phyloP scores from a whole-genome alignment of 2,113 vertebrate genomes.

The Ameiurus melas region DNA sequence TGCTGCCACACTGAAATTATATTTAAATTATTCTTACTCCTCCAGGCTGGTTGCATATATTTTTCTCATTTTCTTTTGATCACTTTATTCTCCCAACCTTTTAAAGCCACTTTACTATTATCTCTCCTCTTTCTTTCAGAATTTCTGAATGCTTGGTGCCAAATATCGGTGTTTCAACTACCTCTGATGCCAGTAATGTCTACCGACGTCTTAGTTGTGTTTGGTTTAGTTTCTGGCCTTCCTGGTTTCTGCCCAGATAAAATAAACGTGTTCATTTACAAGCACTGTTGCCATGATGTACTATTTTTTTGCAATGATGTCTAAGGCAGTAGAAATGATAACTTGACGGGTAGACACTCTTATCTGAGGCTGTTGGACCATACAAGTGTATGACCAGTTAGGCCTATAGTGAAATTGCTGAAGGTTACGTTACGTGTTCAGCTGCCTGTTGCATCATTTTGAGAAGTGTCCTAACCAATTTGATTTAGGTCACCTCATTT shows the following conservation, averaged over 20 bases:
- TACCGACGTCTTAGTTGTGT: constrained; percentile 59
- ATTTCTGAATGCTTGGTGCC: constrained; percentile 70
- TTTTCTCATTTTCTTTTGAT: neutral
- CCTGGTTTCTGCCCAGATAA: constrained; percentile 47
- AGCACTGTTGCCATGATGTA: constrained; percentile 39
- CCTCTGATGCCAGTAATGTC: constrained; percentile 71
- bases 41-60: neutral
- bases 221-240: constrained; percentile 43
- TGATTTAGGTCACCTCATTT: neutral
- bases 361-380: neutral
- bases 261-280: constrained; percentile 34
- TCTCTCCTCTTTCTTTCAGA: constrained; percentile 75
- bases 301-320: constrained; percentile 63
- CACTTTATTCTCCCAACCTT: neutral
- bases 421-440: constrained; percentile 60
- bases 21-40: neutral
- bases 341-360: neutral
- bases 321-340: constrained; percentile 46
- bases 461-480: constrained; percentile 10
- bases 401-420: neutral
- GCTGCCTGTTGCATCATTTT: constrained; percentile 68
- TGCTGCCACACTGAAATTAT: neutral
- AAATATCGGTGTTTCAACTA: constrained; percentile 65
- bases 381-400: neutral
- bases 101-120: constrained; percentile 49